phyloP scores from a whole-genome alignment of 2,888 invertebrate genomes.

The Apocheima hispidaria region DNA sequence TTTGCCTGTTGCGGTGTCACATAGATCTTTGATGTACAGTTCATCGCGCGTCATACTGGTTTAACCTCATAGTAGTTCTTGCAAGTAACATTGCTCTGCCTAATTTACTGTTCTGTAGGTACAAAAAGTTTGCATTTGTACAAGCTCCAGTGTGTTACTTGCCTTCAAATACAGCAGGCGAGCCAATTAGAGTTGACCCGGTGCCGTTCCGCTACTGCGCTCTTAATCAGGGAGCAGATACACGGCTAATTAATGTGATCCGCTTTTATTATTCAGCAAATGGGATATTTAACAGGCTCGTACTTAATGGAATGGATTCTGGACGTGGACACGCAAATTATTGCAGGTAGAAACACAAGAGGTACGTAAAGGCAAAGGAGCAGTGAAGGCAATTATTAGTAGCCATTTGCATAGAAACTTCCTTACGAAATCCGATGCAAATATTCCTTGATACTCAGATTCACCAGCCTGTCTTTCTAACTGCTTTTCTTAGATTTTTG shows the following conservation, averaged over 20 bases:
- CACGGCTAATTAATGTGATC: conserved; percentile 82
- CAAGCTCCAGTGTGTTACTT: conserved; percentile 74
- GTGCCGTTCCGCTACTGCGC: conserved; percentile 77
- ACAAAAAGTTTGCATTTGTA: conserved; percentile 32
- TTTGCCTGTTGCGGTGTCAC: no score
- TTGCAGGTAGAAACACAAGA: not conserved
- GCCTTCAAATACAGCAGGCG: conserved; percentile 71
- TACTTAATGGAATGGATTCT: conserved; percentile 39
- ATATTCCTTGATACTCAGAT: no score
- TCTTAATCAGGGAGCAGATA: conserved; percentile 82
- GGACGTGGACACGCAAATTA: conserved; percentile 15
- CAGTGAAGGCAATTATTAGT: not conserved
- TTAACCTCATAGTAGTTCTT: no score
- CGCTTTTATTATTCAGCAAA: conserved; percentile 74
- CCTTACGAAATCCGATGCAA: no score
- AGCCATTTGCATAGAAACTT: no score
- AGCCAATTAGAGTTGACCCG: conserved; percentile 83
- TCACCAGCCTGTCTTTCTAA: no score
- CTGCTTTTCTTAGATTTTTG: no score
- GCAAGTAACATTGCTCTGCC: no score
- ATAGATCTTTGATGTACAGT: no score
- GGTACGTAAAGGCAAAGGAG: not conserved
- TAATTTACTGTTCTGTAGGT: not conserved
- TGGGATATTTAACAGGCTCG: conserved; percentile 58
- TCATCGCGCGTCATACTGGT: no score